These are phyloP conservation scores for Belgica antarctica DNA, from an alignment of 2,888 invertebrate species.

Conservation along the genomic window DNA sequence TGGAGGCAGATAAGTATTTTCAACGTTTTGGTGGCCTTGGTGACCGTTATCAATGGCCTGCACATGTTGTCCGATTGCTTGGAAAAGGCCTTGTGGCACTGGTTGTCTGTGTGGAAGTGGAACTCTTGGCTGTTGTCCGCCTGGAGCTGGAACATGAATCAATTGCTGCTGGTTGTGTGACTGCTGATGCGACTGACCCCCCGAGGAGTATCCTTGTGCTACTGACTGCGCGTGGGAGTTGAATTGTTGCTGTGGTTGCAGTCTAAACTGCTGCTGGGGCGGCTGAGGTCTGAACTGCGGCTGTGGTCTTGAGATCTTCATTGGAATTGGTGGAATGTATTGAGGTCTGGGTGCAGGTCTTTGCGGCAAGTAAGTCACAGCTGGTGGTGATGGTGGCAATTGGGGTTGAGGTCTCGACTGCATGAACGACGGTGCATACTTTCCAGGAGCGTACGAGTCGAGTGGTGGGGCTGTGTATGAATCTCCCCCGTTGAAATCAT, in stretches of 20 bases:
- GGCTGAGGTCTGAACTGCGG: constrained; percentile 55
- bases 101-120: constrained; percentile 74
- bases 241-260: too few relatives aligned
- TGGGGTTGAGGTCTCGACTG: constrained; percentile 48
- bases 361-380: constrained; percentile 34
- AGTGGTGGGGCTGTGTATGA: constrained; percentile 54
- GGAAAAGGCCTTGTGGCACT: constrained; percentile 67
- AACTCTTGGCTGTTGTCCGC: constrained; percentile 55
- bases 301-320: constrained; percentile 44
- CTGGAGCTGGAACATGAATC: constrained; percentile 46
- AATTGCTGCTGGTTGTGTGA: too few relatives aligned
- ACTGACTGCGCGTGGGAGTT: constrained; percentile 49
- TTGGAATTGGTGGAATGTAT: constrained; percentile 45
- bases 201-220: constrained; percentile 39
- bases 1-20: constrained; percentile 63
- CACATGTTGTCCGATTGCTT: constrained; percentile 64
- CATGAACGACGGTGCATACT: constrained; percentile 29
- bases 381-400: constrained; percentile 46
- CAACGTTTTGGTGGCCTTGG: constrained; percentile 58
- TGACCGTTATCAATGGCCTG: constrained; percentile 63
- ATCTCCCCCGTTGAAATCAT: constrained; percentile 51
- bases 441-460: constrained; percentile 55
- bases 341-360: constrained; percentile 31
- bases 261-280: not conserved
- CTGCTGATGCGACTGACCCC: constrained; percentile 32